Evolutionary conservation across 2,113 vertebrate genomes (phyloP).

Genomic region (western clawed frog (Xenopus tropicalis)): DNA sequence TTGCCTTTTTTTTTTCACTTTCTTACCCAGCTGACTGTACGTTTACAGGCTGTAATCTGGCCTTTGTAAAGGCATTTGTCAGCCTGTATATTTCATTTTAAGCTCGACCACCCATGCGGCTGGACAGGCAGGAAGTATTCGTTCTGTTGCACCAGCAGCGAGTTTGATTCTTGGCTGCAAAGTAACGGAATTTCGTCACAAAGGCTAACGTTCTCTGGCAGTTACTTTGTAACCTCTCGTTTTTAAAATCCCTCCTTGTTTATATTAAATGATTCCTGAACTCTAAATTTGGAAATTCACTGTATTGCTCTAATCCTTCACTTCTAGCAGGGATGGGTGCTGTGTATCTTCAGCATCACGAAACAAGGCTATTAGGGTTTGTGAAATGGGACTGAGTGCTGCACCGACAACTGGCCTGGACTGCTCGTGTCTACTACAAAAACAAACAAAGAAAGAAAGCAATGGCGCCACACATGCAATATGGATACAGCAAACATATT

Average conservation of each 20-base stretch:
- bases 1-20: constrained; percentile 53
- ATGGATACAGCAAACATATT: too few relatives aligned
- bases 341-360: constrained; percentile 52
- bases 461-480: too few relatives aligned
- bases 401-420: too few relatives aligned
- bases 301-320: constrained; percentile 60
- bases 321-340: constrained; percentile 48
- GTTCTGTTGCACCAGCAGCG: constrained; percentile 65
- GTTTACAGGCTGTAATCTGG: constrained; percentile 94
- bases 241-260: constrained; percentile 73
- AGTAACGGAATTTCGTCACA: constrained; percentile 69
- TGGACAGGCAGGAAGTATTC: constrained; percentile 70
- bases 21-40: constrained; percentile 76
- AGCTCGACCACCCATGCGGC: constrained; percentile 88
- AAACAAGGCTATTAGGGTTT: constrained; percentile 26
- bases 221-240: constrained; percentile 64
- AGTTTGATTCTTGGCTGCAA: constrained; percentile 68
- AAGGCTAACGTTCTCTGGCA: constrained; percentile 63
- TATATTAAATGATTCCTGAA: constrained; percentile 71
- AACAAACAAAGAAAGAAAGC: too few relatives aligned
- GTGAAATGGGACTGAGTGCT: not conserved
- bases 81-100: constrained; percentile 81
- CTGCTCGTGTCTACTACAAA: too few relatives aligned
- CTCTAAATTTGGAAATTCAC: constrained; percentile 79
- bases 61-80: constrained; percentile 86